phyloP scores from a whole-genome alignment of 2,113 vertebrate species.

The Thamnophis sirtalis region DNA sequence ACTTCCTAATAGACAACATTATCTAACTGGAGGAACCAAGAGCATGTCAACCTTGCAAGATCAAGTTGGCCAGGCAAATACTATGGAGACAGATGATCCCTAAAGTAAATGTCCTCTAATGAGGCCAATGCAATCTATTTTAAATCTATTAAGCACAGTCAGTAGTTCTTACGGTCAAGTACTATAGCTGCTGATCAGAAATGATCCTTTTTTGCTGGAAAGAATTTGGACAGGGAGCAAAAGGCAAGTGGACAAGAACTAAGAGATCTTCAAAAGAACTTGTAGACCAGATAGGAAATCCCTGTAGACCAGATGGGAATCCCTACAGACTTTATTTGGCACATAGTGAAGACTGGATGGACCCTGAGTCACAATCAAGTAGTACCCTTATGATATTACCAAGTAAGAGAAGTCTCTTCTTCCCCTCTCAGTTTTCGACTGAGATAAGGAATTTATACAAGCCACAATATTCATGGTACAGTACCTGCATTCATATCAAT shows the following conservation, averaged over 20 bases:
- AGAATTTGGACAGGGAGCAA: background rate
- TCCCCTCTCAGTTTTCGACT: background rate
- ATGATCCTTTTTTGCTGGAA: background rate
- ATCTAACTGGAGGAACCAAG: background rate
- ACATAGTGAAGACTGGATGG: background rate
- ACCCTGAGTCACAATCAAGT: background rate
- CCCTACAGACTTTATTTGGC: background rate
- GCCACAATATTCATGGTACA: background rate
- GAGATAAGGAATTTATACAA: background rate
- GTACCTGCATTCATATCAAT: constrained; percentile 78
- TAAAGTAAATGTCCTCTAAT: background rate
- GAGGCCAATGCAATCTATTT: background rate
- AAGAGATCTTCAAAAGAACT: background rate
- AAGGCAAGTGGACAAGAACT: background rate
- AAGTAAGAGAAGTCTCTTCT: background rate
- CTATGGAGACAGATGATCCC: background rate
- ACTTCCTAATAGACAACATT: background rate
- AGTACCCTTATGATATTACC: background rate
- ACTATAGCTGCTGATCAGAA: background rate
- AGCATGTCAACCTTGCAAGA: background rate
- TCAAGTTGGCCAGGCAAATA: background rate
- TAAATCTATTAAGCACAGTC: background rate
- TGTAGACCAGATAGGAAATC: background rate
- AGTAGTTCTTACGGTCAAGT: background rate
- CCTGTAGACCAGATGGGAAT: background rate